phyloP scores from a whole-genome alignment of 53 echinoderm and acorn worm species.

The Pentamera pediparva region DNA sequence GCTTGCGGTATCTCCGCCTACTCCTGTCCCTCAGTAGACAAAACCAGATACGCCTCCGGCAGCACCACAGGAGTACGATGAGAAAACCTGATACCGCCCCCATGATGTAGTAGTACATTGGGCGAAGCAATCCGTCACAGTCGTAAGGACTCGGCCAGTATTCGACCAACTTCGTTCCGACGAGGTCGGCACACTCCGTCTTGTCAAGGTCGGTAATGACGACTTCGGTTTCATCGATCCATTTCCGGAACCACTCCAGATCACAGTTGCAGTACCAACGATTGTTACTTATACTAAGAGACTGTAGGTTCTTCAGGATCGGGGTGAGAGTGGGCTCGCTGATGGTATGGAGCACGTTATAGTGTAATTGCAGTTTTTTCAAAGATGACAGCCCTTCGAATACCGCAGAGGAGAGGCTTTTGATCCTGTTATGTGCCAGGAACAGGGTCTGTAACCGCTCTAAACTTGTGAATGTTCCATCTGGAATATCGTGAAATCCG shows the following conservation, averaged over 20 bases:
- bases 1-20: background rate
- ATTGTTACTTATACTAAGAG: slow-evolving; percentile 50
- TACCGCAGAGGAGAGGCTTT: slow-evolving; percentile 31
- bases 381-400: slow-evolving; percentile 44
- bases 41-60: slow-evolving; percentile 5
- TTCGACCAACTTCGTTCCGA: background rate
- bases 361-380: slow-evolving; percentile 53
- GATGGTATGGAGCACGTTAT: slow-evolving; percentile 67
- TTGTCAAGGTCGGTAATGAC: slow-evolving; percentile 32
- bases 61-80: slow-evolving; percentile 1
- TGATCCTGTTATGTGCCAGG: slow-evolving; percentile 61
- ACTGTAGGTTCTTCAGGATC: slow-evolving; percentile 40
- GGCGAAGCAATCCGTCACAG: slow-evolving; percentile 20
- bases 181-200: slow-evolving; percentile 56
- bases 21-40: slow-evolving; percentile 8
- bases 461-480: slow-evolving; percentile 40
- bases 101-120: background rate
- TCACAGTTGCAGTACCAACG: slow-evolving; percentile 80
- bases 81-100: background rate
- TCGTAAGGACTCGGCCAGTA: slow-evolving; percentile 30
- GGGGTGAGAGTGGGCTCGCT: slow-evolving; percentile 60
- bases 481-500: slow-evolving; percentile 64
- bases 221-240: slow-evolving; percentile 60
- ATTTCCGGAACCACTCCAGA: slow-evolving; percentile 84
- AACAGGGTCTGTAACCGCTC: slow-evolving; percentile 38